Conservation (phyloP, 2,797 vertebrate genomes). For the Argentina silus region DNA sequence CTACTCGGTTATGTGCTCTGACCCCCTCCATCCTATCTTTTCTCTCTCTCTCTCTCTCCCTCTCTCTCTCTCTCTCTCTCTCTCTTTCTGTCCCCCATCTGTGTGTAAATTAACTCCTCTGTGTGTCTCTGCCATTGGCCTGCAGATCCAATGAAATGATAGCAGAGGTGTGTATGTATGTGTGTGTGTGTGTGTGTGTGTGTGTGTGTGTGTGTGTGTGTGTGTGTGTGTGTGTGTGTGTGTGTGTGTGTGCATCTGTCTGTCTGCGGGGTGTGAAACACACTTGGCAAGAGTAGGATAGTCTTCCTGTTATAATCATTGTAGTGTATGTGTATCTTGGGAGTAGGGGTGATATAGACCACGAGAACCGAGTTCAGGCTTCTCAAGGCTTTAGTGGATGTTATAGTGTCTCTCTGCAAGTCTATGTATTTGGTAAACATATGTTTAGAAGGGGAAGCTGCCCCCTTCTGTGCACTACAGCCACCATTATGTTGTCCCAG, state of each 20-base stretch:
- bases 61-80: neutral
- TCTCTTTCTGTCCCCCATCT: neutral
- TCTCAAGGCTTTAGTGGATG: too few species aligned
- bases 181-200: neutral
- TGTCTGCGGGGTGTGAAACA: too few species aligned
- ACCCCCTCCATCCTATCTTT: neutral
- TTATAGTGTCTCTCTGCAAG: too few species aligned
- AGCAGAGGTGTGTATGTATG: neutral
- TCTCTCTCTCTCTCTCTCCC: neutral
- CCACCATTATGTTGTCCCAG: neutral
- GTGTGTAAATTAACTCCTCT: neutral
- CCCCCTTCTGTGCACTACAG: neutral
- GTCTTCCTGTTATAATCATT: too few species aligned
- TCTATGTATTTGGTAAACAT: too few species aligned
- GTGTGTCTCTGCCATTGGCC: neutral
- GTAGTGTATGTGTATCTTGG: too few species aligned
- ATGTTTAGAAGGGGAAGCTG: too few species aligned
- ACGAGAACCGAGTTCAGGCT: too few species aligned
- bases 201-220: constrained; percentile 1
- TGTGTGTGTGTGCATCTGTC: neutral
- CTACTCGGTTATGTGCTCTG: neutral
- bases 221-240: too few species aligned
- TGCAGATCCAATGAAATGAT: neutral
- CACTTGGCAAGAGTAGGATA: too few species aligned
- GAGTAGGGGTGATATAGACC: too few species aligned